Base-by-base conservation (phyloP, 2,888 invertebrate species). In the Hydroisotoma schaefferi region DNA sequence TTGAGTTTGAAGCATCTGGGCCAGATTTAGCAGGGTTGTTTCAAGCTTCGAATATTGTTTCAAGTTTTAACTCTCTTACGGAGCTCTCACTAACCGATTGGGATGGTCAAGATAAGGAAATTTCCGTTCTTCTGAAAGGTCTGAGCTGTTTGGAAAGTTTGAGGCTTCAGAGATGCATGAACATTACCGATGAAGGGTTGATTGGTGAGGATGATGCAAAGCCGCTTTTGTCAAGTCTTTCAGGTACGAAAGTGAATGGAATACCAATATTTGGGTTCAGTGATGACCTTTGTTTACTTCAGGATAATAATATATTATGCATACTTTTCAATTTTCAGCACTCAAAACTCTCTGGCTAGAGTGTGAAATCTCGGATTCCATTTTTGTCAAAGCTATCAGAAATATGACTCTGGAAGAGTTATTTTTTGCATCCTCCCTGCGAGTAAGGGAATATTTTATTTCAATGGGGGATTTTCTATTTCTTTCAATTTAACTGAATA, bases 101-200 rank as follows among this genome's bases (percentile, higher is more conserved):
- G 51, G 37, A 52, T 33, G 51, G 51, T 4, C 29, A 18, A 8
- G 51, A 52, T n/a, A 29, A 52, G 4, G 37, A 52, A 22, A 37
- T 52, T 15, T 22, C 23, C 23, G 2, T 22, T 12, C 18, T 52
- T 5, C n/a, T 52, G 15, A 29, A 52, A 22, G 8, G 18, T 4
- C 2, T 33, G 10, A 18, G 22, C 5, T 22, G 20, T 15, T 37
- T 52, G 2, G 5, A n/a, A n/a, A 28, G 20, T 37, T 22, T 52
- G 20, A 6, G 22, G 20, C 20, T 52, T 6, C 37, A 37, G 12
- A 23, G 22, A 6, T 52, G 51, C 23, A 2, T 20, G 4, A 29
- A 52, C 4, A 52, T 52, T 12, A 37, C 51, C 3, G 51, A 52
- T 28, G 20, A 18, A 20, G 51, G 51, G 8, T 28, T 52, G 27